Percentiles rank a stretch among this genome's conserved stretches.
These are phyloP conservation scores for Enteromius trimaculatus DNA, from an alignment of 2,797 vertebrate genomes.

Conservation along the genomic window DNA sequence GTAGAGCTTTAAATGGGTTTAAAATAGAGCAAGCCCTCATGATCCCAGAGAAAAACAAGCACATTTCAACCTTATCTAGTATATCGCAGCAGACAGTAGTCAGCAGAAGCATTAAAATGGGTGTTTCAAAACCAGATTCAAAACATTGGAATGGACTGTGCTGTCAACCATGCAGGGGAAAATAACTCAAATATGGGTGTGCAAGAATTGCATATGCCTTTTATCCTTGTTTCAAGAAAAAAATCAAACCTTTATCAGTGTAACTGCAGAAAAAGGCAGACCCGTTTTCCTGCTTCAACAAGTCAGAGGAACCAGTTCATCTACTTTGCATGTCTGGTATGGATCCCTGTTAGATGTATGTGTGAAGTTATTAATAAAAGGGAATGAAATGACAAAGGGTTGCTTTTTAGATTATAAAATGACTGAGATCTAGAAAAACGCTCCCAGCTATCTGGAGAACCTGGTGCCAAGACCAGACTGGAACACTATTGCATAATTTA, in stretches of 20 bases:
- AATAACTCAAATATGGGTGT: neutral
- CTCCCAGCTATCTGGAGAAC: constrained; percentile 14
- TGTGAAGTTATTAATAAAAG: constrained; percentile 3
- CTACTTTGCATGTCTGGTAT: constrained; percentile 23
- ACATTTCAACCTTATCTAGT: constrained; percentile 25
- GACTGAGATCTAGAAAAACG: neutral
- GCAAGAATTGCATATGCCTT: constrained; percentile 1
- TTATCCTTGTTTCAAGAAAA: neutral
- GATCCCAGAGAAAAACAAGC: constrained; percentile 9
- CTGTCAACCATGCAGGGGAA: neutral
- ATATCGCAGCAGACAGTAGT: neutral
- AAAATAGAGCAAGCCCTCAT: neutral
- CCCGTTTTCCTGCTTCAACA: constrained; percentile 36
- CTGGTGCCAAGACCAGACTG: constrained; percentile 64
- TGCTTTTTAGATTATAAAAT: neutral
- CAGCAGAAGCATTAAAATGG: constrained; percentile 8
- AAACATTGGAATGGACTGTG: constrained; percentile 22
- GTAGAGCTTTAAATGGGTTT: neutral
- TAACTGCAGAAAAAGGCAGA: constrained; percentile 1
- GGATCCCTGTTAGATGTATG: neutral
- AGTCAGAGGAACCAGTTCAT: constrained; percentile 51
- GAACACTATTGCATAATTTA: constrained; percentile 70
- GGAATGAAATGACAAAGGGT: neutral
- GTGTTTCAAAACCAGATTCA: constrained; percentile 12
- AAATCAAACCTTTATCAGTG: neutral